A percentile compares a stretch with the other conserved stretches of the same genome.
These are phyloP conservation scores for Lithobates sylvaticus DNA, from an alignment of 2,797 vertebrate genomes.

Conservation along the genomic window DNA sequence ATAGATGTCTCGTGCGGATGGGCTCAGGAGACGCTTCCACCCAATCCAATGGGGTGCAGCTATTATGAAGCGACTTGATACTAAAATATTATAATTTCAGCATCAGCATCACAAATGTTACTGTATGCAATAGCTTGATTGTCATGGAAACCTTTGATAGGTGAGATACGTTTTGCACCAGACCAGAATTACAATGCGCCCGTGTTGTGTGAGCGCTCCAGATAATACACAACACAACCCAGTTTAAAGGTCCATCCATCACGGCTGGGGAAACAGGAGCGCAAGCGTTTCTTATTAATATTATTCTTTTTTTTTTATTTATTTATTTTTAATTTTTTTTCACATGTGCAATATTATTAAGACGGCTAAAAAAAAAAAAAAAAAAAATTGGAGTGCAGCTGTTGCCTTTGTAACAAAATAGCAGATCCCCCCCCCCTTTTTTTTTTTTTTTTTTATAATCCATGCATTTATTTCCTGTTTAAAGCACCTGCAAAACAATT, in stretches of 20 bases:
- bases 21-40: no score
- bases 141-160: constrained; percentile 64
- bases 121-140: constrained; percentile 61
- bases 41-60: constrained; percentile 33
- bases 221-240: constrained; percentile 42
- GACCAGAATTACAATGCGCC: constrained; percentile 59
- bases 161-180: constrained; percentile 62
- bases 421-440: constrained; percentile 12
- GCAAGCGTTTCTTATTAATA: not conserved
- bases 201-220: constrained; percentile 46
- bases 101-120: constrained; percentile 62
- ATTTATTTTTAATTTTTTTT: not conserved
- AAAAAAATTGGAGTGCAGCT: constrained; percentile 47
- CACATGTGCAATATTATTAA: constrained; percentile 28
- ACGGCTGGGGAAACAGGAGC: not conserved
- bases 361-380: constrained; percentile 20
- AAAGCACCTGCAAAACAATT: constrained; percentile 60
- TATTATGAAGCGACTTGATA: constrained; percentile 38
- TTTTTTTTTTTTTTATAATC: constrained; percentile 27
- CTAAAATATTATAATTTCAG: constrained; percentile 62
- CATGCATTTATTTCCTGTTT: constrained; percentile 56
- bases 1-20: no score
- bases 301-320: constrained; percentile 32
- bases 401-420: constrained; percentile 35
- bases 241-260: constrained; percentile 39